Base-by-base conservation (phyloP, 2,113 vertebrate species). In the Panurus biarmicus region DNA sequence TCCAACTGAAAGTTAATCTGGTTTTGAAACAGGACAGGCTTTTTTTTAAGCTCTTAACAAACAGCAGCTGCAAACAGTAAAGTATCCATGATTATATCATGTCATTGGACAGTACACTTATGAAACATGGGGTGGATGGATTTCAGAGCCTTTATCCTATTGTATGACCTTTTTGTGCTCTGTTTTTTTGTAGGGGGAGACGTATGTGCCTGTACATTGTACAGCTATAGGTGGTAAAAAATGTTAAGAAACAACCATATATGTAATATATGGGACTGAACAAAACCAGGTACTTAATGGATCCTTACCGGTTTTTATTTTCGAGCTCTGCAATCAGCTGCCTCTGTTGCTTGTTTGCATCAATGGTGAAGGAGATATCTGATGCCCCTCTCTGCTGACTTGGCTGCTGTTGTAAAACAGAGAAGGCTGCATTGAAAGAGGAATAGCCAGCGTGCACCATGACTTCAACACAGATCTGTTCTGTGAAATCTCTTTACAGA, bases 321-420 rank as follows among this genome's bases (percentile, higher is more conserved):
- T 99, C 99, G 6, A 99, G 98, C 97, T 99, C 99, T 24, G 99
- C 99, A 47, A 99, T 99, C 95, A 99, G 98, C 96, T 99, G 99
- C 94, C 99, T 97, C 94, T 99, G 99, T 60, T 99, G 99, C 95
- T 99, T 99, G 96, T 99, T 99, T 94, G 98, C 98, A 91, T 99
- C 99, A 50, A 99, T 98, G 97, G 98, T 99, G 96, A 98, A 98
- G 94, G 98, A 98, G 76, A 99, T 98, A 97, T 99, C 99, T 81
- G 98, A 97, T 47, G 98, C 98, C 64, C 97, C 97, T 96, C 99
- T 98, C 95, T 99, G 99, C 97, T 99, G 98, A 61, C 98, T 94
- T 53, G 98, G 98, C 96, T 99, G 98, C 97, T 99, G 98, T 88
- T 97, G 95, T 28, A 96, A 97, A 94, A 97, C 89, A 97, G 24